Base-by-base conservation (phyloP, 2,888 invertebrate species). In the Odontocolon sp. region DNA sequence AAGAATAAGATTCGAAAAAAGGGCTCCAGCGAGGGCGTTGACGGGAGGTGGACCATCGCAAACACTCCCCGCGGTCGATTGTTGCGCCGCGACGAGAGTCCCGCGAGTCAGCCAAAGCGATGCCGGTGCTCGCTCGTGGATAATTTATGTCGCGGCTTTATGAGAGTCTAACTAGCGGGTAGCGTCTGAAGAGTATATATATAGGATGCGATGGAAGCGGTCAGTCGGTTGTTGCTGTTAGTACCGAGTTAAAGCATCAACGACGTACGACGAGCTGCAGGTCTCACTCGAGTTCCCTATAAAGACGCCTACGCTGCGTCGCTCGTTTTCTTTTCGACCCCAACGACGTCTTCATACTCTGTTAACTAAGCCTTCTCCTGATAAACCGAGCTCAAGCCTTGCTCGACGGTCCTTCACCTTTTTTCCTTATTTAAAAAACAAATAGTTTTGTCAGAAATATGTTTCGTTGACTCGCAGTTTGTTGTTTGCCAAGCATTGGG, bases 21-120 rank as follows among this genome's bases (percentile, higher is more conserved):
- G 79, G 82, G 76, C 54, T 81, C 83, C n/a, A n/a, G 86, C 86
- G 88, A 90, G 91, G 90, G 91, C 89, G 91, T 90, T 90, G 91
- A 91, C 90, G 91, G 91, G 90, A 89, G 90, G 90, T 88, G 89
- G 89, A 86, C 87, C 86, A 89, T 88, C 87, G 87, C 88, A 89
- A 89, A 89, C 89, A 89, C 88, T 88, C 87, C 86, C 86, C 85
- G 83, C 82, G 81, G 77, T 80, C 78, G 75, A 78, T 80, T n/a
- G n/a, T n/a, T n/a, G 77, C 80, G 82, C 83, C 82, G 82, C 82
- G 81, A 72, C 80, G 80, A 11, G 23, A 38, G 36, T 28, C 21
- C 50, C 50, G 52, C 54, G 74, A 59, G 69, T 26, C 63, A 71
- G 54, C 66, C 72, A 63, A 77, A 71, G 71, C 47, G 45, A 76